Conservation (phyloP, 2,888 invertebrate species). For the Peribatodes rhomboidaria region DNA sequence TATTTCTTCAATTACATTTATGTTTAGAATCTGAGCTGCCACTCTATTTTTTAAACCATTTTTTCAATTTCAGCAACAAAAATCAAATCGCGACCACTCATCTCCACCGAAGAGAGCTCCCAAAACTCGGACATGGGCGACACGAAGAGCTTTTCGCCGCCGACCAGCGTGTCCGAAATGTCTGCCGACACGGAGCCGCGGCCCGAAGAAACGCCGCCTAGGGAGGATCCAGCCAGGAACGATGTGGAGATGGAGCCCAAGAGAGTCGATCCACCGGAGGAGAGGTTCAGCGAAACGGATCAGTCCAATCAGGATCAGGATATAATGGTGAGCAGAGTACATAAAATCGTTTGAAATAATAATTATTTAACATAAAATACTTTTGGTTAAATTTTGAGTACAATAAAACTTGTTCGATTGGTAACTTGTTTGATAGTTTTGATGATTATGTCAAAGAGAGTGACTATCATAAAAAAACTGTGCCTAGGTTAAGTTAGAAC, state of each 20-base stretch:
- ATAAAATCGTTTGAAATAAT: too few species aligned
- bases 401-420: too few species aligned
- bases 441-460: too few species aligned
- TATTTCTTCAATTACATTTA: too few species aligned
- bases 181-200: conserved; percentile 63
- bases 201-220: conserved; percentile 13
- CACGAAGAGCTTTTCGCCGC: conserved; percentile 73
- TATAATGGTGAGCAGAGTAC: conserved; percentile 10
- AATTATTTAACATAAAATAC: too few species aligned
- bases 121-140: conserved; percentile 76
- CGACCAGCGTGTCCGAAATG: conserved; percentile 70
- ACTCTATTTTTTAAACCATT: too few species aligned
- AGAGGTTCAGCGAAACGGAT: background rate
- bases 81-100: conserved; percentile 62
- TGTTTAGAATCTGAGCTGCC: too few species aligned
- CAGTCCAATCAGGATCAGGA: conserved; percentile 13
- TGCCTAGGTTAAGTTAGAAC: too few species aligned
- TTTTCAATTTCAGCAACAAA: conserved; percentile 61
- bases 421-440: too few species aligned
- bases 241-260: conserved; percentile 17
- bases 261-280: background rate
- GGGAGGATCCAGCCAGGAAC: conserved; percentile 14
- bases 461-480: too few species aligned
- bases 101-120: conserved; percentile 73
- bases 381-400: too few species aligned